Evolutionary conservation across 2,797 vertebrate genomes (phyloP).

Genomic region (Telmatherina bonti): DNA sequence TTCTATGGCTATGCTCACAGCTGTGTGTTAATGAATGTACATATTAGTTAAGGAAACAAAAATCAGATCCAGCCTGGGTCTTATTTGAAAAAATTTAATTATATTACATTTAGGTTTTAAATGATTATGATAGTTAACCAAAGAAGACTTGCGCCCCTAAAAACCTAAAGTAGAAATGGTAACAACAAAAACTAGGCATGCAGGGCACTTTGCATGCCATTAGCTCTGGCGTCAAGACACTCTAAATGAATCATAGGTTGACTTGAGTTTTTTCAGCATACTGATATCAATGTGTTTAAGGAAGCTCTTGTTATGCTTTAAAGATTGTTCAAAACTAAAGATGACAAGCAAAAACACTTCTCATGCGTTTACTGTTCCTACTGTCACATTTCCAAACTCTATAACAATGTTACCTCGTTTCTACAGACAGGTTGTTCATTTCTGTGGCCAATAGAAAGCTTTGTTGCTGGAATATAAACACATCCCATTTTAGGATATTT

Average conservation of each 20-base stretch:
- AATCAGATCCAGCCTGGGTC: no score
- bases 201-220: background rate
- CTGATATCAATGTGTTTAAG: background rate
- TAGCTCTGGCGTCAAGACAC: background rate
- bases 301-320: background rate
- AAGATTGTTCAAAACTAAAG: slow-evolving; percentile 1
- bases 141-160: background rate
- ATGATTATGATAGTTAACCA: background rate
- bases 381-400: background rate
- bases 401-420: background rate
- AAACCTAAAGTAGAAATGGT: no score
- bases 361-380: background rate
- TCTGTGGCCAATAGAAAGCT: background rate
- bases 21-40: no score
- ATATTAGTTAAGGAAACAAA: no score
- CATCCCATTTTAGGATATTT: slow-evolving; percentile 18
- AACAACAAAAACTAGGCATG: no score
- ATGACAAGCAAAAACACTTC: background rate
- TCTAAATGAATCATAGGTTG: background rate
- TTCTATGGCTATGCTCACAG: no score
- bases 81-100: no score
- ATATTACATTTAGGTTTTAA: no score
- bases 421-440: background rate
- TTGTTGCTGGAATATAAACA: slow-evolving; percentile 17
- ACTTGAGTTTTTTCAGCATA: background rate